Conservation (phyloP, 2,888 invertebrate genomes). For the Sipha maydis region DNA sequence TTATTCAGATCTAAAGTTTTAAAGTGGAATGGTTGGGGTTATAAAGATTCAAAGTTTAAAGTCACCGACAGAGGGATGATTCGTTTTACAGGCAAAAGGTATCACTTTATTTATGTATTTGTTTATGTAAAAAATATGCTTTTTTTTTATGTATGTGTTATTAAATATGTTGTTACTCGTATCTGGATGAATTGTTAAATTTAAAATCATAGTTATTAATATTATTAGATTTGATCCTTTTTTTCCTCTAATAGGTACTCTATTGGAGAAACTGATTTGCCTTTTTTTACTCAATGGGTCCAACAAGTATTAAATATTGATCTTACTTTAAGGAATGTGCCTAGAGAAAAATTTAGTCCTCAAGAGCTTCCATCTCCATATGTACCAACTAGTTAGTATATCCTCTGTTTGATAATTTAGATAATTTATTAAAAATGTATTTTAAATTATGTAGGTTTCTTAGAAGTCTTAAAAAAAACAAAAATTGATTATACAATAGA, state of each 20-base stretch:
- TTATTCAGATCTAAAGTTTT: constrained; percentile 37
- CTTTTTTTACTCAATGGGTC: constrained; percentile 85
- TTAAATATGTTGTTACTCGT: neutral
- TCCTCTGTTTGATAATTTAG: neutral
- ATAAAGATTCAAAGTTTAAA: constrained; percentile 90
- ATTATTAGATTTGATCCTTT: neutral
- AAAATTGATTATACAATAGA: constrained; percentile 76
- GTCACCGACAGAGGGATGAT: constrained; percentile 74
- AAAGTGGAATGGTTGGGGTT: constrained; percentile 99
- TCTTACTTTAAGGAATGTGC: constrained; percentile 68
- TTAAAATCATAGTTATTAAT: neutral
- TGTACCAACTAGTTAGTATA: constrained; percentile 69
- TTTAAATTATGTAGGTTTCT: constrained; percentile 68
- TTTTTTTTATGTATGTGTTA: neutral
- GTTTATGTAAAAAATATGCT: neutral
- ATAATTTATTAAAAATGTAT: neutral
- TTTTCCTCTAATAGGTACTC: constrained; percentile 75
- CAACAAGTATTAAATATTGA: constrained; percentile 77
- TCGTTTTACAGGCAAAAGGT: constrained; percentile 80
- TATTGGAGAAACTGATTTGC: constrained; percentile 78
- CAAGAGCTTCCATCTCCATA: constrained; percentile 76
- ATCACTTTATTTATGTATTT: neutral
- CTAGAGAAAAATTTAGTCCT: constrained; percentile 72
- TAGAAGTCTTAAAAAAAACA: constrained; percentile 71
- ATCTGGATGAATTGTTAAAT: neutral